Percentiles rank a stretch among this genome's conserved stretches.
Evolutionary conservation across 2,888 invertebrate genomes (phyloP).

Genomic region (Prenolepis imparis): DNA sequence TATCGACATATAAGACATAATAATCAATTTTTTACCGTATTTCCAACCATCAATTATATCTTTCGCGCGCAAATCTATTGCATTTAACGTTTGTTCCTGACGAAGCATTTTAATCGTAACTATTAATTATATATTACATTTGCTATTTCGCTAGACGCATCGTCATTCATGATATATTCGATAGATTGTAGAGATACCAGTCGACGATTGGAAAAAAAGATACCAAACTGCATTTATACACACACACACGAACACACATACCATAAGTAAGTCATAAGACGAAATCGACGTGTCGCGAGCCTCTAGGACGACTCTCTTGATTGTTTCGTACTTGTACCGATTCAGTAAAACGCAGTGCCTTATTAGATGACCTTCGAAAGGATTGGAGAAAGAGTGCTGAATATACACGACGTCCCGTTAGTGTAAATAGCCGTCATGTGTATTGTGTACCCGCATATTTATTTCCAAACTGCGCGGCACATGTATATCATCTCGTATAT

Average conservation of each 20-base stretch:
- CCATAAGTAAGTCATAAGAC: constrained; percentile 61
- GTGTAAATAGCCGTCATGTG: constrained; percentile 61
- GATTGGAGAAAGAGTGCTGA: constrained; percentile 73
- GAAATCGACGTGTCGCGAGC: constrained; percentile 52
- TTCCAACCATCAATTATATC: constrained; percentile 51
- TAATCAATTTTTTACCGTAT: constrained; percentile 44
- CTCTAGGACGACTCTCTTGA: constrained; percentile 53
- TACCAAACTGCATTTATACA: constrained; percentile 71
- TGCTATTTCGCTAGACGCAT: neutral
- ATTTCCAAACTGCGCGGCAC: neutral
- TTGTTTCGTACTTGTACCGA: constrained; percentile 64
- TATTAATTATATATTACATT: constrained; percentile 66
- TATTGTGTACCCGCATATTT: constrained; percentile 36
- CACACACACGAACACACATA: constrained; percentile 62
- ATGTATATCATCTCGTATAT: neutral
- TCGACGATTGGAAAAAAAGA: constrained; percentile 39
- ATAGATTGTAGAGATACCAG: constrained; percentile 18
- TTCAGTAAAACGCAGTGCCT: constrained; percentile 78
- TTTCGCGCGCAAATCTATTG: constrained; percentile 65
- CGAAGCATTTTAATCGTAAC: constrained; percentile 70
- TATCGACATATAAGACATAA: constrained; percentile 33
- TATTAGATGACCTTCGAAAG: constrained; percentile 75
- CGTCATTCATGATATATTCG: constrained; percentile 9
- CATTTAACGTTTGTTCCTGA: constrained; percentile 78
- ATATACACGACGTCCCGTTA: constrained; percentile 64